A percentile compares a stretch with the other conserved stretches of the same genome.
phyloP scores from a whole-genome alignment of 2,888 invertebrate species.

The Scaptomyza cyrtandrae region DNA sequence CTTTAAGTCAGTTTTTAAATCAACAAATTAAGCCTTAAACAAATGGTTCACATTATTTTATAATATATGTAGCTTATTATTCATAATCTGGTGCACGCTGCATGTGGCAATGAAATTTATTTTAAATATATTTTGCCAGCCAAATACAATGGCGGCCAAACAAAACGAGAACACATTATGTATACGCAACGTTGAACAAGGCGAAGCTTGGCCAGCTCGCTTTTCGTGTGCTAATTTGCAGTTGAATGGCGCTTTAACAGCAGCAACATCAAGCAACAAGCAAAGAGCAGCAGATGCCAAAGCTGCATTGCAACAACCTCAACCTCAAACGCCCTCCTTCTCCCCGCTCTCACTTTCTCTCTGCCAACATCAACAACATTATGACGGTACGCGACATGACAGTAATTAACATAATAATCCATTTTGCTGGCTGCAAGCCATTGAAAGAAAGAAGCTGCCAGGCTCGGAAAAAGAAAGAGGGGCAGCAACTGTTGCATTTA shows the following conservation, averaged over 20 bases:
- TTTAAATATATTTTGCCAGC: conserved; percentile 54
- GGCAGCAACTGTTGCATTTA: conserved; percentile 5
- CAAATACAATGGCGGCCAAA: conserved; percentile 22
- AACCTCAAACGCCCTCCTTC: not conserved
- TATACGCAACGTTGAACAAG: conserved; percentile 44
- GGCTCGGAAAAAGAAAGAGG: not conserved
- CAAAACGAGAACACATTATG: conserved; percentile 40
- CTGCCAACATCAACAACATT: conserved; percentile 22
- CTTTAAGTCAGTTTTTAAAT: not conserved
- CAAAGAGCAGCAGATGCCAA: conserved; percentile 21
- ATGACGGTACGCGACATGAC: conserved; percentile 67
- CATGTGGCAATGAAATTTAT: conserved; percentile 54
- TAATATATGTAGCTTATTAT: conserved; percentile 16
- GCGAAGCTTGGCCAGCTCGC: conserved; percentile 18
- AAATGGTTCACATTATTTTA: not conserved
- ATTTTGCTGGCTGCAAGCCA: conserved; percentile 58
- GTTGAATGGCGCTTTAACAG: conserved; percentile 63
- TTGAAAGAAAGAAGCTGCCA: conserved; percentile 53
- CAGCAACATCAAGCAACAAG: conserved; percentile 21
- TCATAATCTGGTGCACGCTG: conserved; percentile 1
- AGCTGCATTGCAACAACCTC: conserved; percentile 30
- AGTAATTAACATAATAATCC: conserved; percentile 76
- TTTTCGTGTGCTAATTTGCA: conserved; percentile 67
- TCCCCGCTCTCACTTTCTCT: not conserved
- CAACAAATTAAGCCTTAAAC: not conserved